phyloP scores from a whole-genome alignment of 64 coral and sea anemone genomes.

The Pocillopora damicornis region DNA sequence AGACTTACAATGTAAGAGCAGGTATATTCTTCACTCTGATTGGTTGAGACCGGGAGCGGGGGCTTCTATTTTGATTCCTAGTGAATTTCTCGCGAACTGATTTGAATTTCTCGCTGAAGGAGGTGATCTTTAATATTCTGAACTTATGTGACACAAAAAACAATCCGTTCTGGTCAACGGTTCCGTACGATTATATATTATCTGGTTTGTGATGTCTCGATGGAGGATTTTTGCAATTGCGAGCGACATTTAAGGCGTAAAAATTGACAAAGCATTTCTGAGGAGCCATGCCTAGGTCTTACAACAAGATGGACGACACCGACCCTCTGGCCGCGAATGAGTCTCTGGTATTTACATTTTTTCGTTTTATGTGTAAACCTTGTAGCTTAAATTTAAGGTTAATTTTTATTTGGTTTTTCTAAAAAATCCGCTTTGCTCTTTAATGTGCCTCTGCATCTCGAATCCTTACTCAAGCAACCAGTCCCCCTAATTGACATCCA shows the following conservation, averaged over 20 bases:
- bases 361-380: conserved; percentile 16
- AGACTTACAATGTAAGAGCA: neutral
- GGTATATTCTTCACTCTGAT: conserved; percentile 28
- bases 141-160: conserved; percentile 28
- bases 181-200: neutral
- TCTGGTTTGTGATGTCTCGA: conserved; percentile 22
- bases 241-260: neutral
- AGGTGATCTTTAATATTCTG: conserved; percentile 34
- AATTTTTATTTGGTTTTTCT: neutral
- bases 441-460: neutral
- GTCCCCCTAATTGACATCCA: neutral
- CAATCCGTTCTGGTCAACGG: neutral
- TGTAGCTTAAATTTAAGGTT: conserved; percentile 4
- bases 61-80: conserved; percentile 43
- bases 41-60: conserved; percentile 22
- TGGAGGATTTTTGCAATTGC: conserved; percentile 7
- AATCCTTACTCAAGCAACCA: neutral
- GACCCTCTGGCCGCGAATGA: conserved; percentile 84
- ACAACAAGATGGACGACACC: conserved; percentile 82
- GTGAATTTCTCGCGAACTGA: conserved; percentile 34
- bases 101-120: conserved; percentile 32
- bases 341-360: conserved; percentile 87
- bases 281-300: conserved; percentile 22
- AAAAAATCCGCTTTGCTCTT: neutral
- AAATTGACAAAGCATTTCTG: neutral